These are phyloP conservation scores for Heteromormyrus szaboi DNA, from an alignment of 2,797 vertebrate genomes.

Conservation along the genomic window DNA sequence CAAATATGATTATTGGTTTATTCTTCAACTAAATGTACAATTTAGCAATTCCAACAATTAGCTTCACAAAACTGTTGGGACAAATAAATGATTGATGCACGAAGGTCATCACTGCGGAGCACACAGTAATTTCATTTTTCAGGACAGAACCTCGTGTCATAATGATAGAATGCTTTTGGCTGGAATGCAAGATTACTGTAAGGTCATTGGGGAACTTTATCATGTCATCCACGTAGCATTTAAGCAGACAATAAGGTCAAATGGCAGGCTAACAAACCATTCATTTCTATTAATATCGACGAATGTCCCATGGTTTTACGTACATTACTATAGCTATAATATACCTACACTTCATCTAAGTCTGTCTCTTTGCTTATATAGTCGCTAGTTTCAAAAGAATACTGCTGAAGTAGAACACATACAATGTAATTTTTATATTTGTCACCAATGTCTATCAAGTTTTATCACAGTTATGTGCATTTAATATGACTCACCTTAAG, in stretches of 20 bases:
- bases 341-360: neutral
- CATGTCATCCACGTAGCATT: neutral
- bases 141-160: neutral
- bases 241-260: neutral
- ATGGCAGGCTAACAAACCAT: neutral
- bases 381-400: neutral
- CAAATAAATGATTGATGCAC: neutral
- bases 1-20: neutral
- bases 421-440: neutral
- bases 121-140: neutral
- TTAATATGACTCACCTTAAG: neutral
- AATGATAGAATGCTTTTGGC: slow-evolving; percentile 1
- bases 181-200: slow-evolving; percentile 2
- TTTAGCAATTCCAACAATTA: neutral
- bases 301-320: neutral
- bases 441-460: neutral
- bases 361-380: neutral
- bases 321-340: neutral
- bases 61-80: neutral
- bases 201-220: neutral
- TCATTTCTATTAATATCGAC: neutral
- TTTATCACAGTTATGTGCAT: neutral
- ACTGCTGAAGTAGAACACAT: neutral
- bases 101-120: neutral
- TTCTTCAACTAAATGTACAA: neutral